Evolutionary conservation across 2,888 invertebrate species (phyloP).

Genomic region (Diploptera punctata): DNA sequence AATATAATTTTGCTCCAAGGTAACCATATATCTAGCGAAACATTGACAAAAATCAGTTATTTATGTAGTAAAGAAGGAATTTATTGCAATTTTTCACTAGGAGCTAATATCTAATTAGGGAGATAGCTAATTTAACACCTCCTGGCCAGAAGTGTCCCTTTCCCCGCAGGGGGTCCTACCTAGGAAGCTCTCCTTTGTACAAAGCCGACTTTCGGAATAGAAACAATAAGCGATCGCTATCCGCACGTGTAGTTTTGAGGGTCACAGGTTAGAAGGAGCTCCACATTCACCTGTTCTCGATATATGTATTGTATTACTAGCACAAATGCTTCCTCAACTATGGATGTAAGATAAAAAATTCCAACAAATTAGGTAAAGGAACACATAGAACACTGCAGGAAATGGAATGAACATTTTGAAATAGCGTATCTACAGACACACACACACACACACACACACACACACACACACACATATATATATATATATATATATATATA

Average conservation of each 20-base stretch:
- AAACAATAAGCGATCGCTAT: slow-evolving; percentile 11
- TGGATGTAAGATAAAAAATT: too few species aligned
- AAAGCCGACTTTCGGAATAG: neutral
- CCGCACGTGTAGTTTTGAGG: neutral
- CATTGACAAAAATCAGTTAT: too few species aligned
- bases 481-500: neutral
- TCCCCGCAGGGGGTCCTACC: slow-evolving; percentile 1
- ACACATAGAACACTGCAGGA: too few species aligned
- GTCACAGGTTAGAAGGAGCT: too few species aligned
- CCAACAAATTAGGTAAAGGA: too few species aligned
- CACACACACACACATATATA: neutral
- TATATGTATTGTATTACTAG: too few species aligned
- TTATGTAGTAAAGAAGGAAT: too few species aligned
- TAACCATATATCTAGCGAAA: too few species aligned
- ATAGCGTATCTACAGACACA: neutral
- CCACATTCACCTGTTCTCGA: neutral
- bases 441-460: neutral
- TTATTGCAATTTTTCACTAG: neutral
- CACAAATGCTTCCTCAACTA: too few species aligned
- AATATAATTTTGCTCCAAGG: too few species aligned
- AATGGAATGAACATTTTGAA: too few species aligned
- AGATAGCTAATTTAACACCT: neutral
- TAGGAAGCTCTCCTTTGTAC: neutral
- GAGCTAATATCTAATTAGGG: neutral
- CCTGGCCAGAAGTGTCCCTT: neutral